Conservation (phyloP, 2,888 invertebrate species). For the Drosophila emarginata region DNA sequence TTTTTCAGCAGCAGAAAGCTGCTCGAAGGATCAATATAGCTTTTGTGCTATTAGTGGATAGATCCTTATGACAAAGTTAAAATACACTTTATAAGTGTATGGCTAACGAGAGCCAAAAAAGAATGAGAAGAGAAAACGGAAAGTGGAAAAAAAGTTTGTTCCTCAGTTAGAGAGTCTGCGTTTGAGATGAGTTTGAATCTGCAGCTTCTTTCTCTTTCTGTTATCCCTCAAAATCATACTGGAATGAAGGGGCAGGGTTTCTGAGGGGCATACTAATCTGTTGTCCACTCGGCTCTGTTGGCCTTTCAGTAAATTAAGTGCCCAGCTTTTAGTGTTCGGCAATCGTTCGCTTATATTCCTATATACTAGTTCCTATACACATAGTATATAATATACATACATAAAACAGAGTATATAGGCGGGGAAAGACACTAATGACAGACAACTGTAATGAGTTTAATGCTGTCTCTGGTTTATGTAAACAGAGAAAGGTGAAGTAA, state of each 20-base stretch:
- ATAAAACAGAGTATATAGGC: constrained; percentile 44
- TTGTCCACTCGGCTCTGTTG: constrained; percentile 26
- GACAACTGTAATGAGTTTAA: constrained; percentile 66
- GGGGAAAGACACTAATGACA: constrained; percentile 61
- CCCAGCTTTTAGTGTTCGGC: constrained; percentile 35
- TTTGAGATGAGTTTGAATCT: constrained; percentile 23
- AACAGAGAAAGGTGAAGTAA: constrained; percentile 51
- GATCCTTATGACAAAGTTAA: not conserved
- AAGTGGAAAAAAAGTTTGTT: constrained; percentile 55
- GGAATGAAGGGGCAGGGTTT: constrained; percentile 44
- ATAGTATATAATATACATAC: not conserved
- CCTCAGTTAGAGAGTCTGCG: constrained; percentile 50
- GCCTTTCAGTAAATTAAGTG: constrained; percentile 45
- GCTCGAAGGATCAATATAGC: not conserved
- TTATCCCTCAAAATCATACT: constrained; percentile 58
- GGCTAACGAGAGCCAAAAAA: not conserved
- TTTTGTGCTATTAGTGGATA: not conserved
- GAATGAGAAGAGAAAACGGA: not conserved
- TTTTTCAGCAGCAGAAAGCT: not conserved
- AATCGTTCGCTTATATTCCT: not conserved
- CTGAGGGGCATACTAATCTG: constrained; percentile 70
- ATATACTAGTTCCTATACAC: not conserved
- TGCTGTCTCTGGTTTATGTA: constrained; percentile 61
- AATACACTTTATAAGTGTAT: not conserved
- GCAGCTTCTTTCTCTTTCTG: constrained; percentile 36